A percentile compares a stretch with the other conserved stretches of the same genome.
Evolutionary conservation across 2,113 vertebrate species (phyloP).

Genomic region (Orycteropus afer): DNA sequence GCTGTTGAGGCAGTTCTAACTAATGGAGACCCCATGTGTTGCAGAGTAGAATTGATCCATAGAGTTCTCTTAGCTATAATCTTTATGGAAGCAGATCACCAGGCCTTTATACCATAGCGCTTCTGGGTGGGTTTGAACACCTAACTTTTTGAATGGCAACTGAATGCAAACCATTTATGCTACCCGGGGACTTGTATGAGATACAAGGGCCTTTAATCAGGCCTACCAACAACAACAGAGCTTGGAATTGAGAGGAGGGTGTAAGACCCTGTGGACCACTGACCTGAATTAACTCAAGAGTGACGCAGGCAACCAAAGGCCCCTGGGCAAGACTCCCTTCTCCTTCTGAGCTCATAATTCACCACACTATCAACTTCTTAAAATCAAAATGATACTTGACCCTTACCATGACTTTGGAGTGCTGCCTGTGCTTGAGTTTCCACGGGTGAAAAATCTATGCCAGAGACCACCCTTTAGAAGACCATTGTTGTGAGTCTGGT

Average conservation of each 20-base stretch:
- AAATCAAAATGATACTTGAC: slow-evolving; percentile 87
- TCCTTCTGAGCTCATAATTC: slow-evolving; percentile 77
- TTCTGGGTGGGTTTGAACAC: neutral
- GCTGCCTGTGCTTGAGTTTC: slow-evolving; percentile 86
- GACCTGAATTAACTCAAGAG: slow-evolving; percentile 50
- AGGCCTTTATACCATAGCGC: neutral
- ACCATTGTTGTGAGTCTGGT: slow-evolving; percentile 81
- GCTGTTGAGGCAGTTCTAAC: neutral
- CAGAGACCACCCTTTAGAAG: slow-evolving; percentile 87
- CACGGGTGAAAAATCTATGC: slow-evolving; percentile 82
- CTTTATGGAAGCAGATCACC: neutral
- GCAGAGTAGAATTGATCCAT: neutral
- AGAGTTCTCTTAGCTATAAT: neutral
- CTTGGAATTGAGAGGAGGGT: neutral
- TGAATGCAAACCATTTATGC: neutral
- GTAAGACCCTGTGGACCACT: neutral
- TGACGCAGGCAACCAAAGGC: slow-evolving; percentile 11
- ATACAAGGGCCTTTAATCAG: neutral
- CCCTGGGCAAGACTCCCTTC: slow-evolving; percentile 41
- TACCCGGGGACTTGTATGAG: neutral
- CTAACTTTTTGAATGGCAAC: neutral
- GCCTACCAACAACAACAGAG: too few species aligned
- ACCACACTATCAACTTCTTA: slow-evolving; percentile 75
- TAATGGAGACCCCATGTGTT: neutral
- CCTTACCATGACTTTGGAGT: slow-evolving; percentile 84